phyloP scores from a whole-genome alignment of 2,888 invertebrate species.

The Drosophila rubida region DNA sequence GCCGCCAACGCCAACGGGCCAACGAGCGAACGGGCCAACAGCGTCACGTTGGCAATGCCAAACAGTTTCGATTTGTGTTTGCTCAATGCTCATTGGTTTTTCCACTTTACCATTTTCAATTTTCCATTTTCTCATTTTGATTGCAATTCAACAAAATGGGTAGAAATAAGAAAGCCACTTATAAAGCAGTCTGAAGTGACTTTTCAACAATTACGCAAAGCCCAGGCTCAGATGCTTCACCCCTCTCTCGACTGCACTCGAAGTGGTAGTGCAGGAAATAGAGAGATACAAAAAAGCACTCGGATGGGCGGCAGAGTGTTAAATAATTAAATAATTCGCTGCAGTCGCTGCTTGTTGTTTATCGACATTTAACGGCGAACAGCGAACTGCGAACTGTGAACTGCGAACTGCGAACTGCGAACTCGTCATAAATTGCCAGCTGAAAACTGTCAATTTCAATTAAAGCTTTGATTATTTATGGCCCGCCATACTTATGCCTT shows the following conservation, averaged over 20 bases:
- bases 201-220: conserved; percentile 41
- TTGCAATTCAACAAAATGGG: conserved; percentile 50
- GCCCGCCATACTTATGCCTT: conserved; percentile 30
- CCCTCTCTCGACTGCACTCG: background rate
- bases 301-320: background rate
- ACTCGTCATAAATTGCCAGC: conserved; percentile 46
- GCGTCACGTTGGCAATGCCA: conserved; percentile 5
- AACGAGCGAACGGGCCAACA: background rate
- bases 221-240: background rate
- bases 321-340: conserved; percentile 6
- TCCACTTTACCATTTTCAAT: conserved; percentile 45
- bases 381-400: conserved; percentile 22
- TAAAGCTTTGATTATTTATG: conserved; percentile 58
- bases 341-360: conserved; percentile 22
- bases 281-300: background rate
- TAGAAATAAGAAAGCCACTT: conserved; percentile 62
- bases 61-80: conserved; percentile 68
- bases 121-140: conserved; percentile 28
- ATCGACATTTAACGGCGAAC: conserved; percentile 35
- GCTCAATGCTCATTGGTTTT: conserved; percentile 58
- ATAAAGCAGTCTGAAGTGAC: conserved; percentile 48
- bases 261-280: background rate
- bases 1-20: conserved; percentile 49
- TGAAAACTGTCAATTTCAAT: conserved; percentile 54
- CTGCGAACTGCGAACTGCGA: conserved; percentile 22